phyloP scores from a whole-genome alignment of 1,140 invertebrate genomes.

The Triops cancriformis region DNA sequence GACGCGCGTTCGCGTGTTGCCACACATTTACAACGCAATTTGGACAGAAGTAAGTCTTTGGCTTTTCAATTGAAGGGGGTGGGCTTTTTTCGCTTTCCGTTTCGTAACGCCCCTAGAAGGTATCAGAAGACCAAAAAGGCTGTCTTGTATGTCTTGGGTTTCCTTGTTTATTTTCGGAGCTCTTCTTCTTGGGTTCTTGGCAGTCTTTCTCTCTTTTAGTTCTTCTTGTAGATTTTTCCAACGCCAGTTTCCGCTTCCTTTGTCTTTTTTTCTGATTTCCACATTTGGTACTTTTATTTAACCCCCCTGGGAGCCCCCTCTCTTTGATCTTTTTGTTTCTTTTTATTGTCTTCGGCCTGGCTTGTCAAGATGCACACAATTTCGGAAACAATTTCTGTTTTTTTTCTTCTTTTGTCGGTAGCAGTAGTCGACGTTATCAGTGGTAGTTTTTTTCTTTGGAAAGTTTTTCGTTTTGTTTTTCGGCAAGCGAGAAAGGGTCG shows the following conservation, averaged over 20 bases:
- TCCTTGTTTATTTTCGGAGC: slow-evolving; percentile 17
- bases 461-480: no score
- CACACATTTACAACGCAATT: slow-evolving; percentile 87
- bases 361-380: background rate
- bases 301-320: background rate
- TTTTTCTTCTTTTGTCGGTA: slow-evolving; percentile 23
- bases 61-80: slow-evolving; percentile 17
- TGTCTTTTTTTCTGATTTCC: background rate
- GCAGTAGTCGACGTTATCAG: slow-evolving; percentile 4
- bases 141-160: no score
- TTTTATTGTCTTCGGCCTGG: slow-evolving; percentile 24
- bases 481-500: slow-evolving; percentile 22
- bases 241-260: slow-evolving; percentile 1
- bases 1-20: slow-evolving; percentile 88
- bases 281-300: background rate
- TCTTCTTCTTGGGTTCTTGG: background rate
- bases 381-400: slow-evolving; percentile 16
- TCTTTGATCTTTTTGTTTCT: slow-evolving; percentile 23
- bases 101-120: no score
- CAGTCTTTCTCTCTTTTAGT: slow-evolving; percentile 1
- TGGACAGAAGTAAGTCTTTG: slow-evolving; percentile 78
- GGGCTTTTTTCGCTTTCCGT: no score
- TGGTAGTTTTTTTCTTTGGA: slow-evolving; percentile 15
- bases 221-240: background rate
- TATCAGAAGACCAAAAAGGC: slow-evolving; percentile 3